Evolutionary conservation across 2,797 vertebrate genomes (phyloP).

Genomic region (Mus caroli): DNA sequence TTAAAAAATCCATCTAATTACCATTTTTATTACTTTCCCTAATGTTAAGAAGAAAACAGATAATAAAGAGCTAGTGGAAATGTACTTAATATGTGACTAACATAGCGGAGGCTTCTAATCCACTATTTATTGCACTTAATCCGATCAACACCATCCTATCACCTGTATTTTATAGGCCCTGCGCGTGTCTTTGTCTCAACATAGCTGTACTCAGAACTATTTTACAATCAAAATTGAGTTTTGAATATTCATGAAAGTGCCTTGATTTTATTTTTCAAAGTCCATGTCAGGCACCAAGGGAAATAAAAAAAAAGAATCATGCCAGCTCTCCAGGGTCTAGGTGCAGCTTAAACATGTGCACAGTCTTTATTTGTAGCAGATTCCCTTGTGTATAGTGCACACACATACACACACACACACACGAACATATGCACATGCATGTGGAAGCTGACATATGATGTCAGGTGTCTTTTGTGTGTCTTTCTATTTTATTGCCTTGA

Average conservation of each 20-base stretch:
- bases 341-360: not conserved
- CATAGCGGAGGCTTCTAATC: not conserved
- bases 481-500: not conserved
- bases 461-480: not conserved
- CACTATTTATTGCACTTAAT: not conserved
- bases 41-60: constrained; percentile 28
- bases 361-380: not conserved
- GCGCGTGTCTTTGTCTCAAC: not conserved
- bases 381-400: not conserved
- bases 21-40: constrained; percentile 40
- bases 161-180: constrained; percentile 20
- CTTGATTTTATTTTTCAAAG: not conserved
- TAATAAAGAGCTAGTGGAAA: constrained; percentile 51
- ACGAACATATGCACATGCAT: not conserved
- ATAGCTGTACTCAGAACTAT: constrained; percentile 11
- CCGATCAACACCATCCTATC: not conserved
- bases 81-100: constrained; percentile 39
- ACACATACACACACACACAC: not conserved
- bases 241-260: not conserved
- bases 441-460: not conserved
- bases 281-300: not conserved
- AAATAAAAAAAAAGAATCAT: not conserved
- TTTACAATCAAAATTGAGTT: constrained; percentile 41
- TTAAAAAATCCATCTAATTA: constrained; percentile 43
- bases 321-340: not conserved